These are phyloP conservation scores for Gracilinanus agilis DNA, from an alignment of 2,113 vertebrate genomes.

Conservation along the genomic window DNA sequence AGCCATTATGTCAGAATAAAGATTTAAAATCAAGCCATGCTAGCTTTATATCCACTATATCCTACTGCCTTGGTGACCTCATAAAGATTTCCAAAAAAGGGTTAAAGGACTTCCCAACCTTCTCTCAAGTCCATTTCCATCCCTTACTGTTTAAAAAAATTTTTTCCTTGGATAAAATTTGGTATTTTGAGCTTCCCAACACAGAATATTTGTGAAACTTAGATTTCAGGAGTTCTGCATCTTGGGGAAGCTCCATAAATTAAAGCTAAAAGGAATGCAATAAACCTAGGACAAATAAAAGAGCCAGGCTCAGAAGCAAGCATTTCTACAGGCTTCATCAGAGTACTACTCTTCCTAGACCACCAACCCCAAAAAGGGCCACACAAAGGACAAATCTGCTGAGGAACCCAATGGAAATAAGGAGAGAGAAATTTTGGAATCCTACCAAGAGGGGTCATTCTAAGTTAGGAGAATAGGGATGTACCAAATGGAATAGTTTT, in stretches of 20 bases:
- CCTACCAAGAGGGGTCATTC: neutral
- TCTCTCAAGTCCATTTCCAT: neutral
- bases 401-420: neutral
- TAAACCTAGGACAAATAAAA: neutral
- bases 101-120: neutral
- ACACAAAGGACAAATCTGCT: neutral
- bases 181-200: conserved; percentile 7
- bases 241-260: neutral
- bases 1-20: neutral
- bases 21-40: neutral
- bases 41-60: neutral
- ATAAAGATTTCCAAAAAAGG: neutral
- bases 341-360: neutral
- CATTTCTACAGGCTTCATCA: neutral
- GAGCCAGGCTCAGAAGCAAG: neutral
- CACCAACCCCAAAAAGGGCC: neutral
- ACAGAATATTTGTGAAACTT: neutral
- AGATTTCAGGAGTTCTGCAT: neutral
- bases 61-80: neutral
- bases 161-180: neutral
- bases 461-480: neutral
- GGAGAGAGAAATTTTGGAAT: neutral
- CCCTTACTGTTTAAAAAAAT: neutral
- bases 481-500: neutral
- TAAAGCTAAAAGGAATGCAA: conserved; percentile 38